Evolutionary conservation across 1,140 invertebrate species (phyloP).

Genomic region (Ruditapes philippinarum): DNA sequence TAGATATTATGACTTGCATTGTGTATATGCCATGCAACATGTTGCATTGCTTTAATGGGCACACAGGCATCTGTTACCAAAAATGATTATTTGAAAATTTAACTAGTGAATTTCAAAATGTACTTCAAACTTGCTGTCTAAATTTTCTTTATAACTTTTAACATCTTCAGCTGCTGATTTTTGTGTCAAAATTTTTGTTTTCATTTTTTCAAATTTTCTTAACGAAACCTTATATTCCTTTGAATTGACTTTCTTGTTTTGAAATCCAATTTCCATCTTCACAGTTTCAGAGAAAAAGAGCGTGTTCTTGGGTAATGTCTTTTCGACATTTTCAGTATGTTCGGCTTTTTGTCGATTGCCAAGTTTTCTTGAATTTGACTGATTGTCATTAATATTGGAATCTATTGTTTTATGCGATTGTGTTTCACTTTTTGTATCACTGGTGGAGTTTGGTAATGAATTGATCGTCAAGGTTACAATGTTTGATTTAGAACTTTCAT

Average conservation of each 20-base stretch:
- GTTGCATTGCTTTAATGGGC: too few relatives aligned
- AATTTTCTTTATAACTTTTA: neutral
- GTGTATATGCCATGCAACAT: too few relatives aligned
- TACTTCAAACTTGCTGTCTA: neutral
- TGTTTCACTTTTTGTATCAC: neutral
- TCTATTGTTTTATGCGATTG: neutral
- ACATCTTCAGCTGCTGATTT: neutral
- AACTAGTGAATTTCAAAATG: neutral
- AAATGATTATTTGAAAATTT: too few relatives aligned
- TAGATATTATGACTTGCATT: too few relatives aligned
- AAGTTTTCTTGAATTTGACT: neutral
- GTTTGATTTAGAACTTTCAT: too few relatives aligned
- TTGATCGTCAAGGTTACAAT: too few relatives aligned
- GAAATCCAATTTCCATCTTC: neutral
- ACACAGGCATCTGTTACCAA: too few relatives aligned
- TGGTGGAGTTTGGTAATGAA: neutral
- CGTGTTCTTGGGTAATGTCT: neutral
- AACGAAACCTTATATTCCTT: neutral
- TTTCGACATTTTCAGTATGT: neutral
- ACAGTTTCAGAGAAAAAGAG: neutral
- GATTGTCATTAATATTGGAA: neutral
- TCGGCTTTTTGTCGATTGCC: neutral
- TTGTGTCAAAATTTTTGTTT: neutral
- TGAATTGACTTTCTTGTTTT: neutral
- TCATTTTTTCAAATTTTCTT: neutral